Conservation (phyloP, 2,888 invertebrate species). For the Neoascia interrupta region DNA sequence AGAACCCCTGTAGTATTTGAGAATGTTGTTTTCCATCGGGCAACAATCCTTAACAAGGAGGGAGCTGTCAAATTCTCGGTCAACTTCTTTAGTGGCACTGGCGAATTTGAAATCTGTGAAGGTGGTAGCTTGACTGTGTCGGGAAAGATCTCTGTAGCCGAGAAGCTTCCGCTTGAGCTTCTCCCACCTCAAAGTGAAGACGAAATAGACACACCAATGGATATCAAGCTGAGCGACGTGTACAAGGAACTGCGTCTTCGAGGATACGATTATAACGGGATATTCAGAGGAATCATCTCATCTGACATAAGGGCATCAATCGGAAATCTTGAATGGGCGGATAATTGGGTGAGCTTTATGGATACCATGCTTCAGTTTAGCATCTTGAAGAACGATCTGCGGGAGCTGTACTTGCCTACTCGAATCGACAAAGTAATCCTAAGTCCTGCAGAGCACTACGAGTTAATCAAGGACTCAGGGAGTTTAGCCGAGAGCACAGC, state of each 20-base stretch:
- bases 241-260: conserved; percentile 93
- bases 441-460: conserved; percentile 87
- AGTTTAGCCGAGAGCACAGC: too few relatives aligned
- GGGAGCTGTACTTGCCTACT: conserved; percentile 92
- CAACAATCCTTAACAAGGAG: conserved; percentile 94
- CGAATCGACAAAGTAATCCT: conserved; percentile 90
- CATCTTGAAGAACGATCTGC: conserved; percentile 87
- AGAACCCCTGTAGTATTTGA: conserved; percentile 92
- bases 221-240: conserved; percentile 85
- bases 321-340: conserved; percentile 91
- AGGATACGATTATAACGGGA: conserved; percentile 91
- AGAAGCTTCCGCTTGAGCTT: conserved; percentile 84
- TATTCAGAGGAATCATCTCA: conserved; percentile 89
- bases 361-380: conserved; percentile 98
- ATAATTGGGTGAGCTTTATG: conserved; percentile 96
- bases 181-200: conserved; percentile 82
- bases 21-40: conserved; percentile 93
- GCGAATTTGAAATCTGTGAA: conserved; percentile 95
- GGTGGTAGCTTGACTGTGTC: conserved; percentile 90
- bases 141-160: conserved; percentile 86
- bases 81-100: conserved; percentile 90
- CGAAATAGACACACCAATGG: conserved; percentile 79
- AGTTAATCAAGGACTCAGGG: conserved; percentile 75
- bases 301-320: conserved; percentile 86
- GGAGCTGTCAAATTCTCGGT: conserved; percentile 89